Conservation (phyloP, 1,140 invertebrate genomes). For the Araneus ventricosus region DNA sequence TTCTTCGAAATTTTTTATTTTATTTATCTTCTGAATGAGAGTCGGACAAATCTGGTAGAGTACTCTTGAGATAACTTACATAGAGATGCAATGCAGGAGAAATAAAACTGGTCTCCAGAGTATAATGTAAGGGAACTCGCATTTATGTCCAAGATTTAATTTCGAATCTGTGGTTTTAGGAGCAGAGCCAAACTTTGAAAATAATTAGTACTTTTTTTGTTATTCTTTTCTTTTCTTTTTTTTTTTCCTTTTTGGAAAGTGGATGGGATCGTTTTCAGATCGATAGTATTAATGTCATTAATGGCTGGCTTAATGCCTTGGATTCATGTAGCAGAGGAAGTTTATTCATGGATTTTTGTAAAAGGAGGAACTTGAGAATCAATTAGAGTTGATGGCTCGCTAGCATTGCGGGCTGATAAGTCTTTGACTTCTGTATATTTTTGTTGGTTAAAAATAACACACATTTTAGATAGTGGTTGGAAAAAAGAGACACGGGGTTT, state of each 20-base stretch:
- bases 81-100: background rate
- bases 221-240: background rate
- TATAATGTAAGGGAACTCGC: slow-evolving; percentile 7
- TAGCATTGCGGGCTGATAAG: background rate
- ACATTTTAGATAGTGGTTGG: too few relatives aligned
- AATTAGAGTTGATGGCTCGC: background rate
- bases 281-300: slow-evolving; percentile 35
- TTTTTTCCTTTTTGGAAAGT: background rate
- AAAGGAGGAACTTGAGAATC: background rate
- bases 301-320: slow-evolving; percentile 7
- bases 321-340: background rate
- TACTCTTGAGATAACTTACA: background rate
- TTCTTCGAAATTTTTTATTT: background rate
- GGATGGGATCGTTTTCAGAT: slow-evolving; percentile 3
- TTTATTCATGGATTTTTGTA: slow-evolving; percentile 6
- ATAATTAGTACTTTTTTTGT: slow-evolving; percentile 1
- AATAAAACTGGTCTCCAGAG: slow-evolving; percentile 42
- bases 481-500: too few relatives aligned
- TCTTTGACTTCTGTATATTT: background rate
- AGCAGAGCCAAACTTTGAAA: slow-evolving; percentile 23
- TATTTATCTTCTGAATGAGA: background rate
- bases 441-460: too few relatives aligned
- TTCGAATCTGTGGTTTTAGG: slow-evolving; percentile 32
- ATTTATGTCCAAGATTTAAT: slow-evolving; percentile 48
- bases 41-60: slow-evolving; percentile 8